Evolutionary conservation across 1,140 invertebrate species (phyloP).

Genomic region (Protaetia brevitarsis): DNA sequence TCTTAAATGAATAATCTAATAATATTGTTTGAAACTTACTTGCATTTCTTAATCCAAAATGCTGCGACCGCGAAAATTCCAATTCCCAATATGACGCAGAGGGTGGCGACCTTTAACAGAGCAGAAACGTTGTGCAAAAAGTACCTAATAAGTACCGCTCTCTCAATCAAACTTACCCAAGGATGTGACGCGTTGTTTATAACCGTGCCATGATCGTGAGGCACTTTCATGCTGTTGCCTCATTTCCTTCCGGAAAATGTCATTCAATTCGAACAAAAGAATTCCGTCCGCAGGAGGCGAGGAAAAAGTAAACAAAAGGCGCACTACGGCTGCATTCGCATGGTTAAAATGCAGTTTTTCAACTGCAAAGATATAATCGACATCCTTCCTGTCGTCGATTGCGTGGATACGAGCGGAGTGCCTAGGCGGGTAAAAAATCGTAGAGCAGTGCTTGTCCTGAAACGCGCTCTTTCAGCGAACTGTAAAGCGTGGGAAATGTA

Average conservation of each 20-base stretch:
- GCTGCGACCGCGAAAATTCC: neutral
- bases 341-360: neutral
- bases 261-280: neutral
- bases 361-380: neutral
- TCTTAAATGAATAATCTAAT: no score
- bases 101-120: slow-evolving; percentile 1
- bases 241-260: slow-evolving; percentile 2
- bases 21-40: no score
- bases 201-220: neutral
- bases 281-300: neutral
- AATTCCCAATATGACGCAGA: neutral
- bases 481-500: no score
- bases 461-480: no score
- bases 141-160: neutral
- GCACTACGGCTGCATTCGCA: neutral
- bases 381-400: no score
- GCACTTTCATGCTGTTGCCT: slow-evolving; percentile 6
- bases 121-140: no score
- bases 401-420: no score
- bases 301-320: neutral
- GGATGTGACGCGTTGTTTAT: slow-evolving; percentile 1
- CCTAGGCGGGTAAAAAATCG: no score
- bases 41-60: slow-evolving; percentile 19
- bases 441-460: no score
- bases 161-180: neutral